Percentiles rank a stretch among this genome's conserved stretches.
Evolutionary conservation across 2,888 invertebrate species (phyloP).

Genomic region (Teleogryllus oceanicus): DNA sequence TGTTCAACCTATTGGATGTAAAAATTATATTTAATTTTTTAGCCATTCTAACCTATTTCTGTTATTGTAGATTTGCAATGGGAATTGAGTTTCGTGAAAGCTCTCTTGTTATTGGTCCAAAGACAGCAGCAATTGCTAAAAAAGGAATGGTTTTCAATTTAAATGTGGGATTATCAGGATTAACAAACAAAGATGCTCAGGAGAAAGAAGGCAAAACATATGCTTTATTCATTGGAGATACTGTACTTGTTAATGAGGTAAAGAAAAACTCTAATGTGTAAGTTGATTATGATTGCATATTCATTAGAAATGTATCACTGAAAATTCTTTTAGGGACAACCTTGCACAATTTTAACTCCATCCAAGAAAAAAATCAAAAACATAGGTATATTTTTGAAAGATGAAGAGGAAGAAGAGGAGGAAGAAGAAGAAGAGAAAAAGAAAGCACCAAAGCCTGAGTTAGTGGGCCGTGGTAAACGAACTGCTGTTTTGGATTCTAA

Average conservation of each 20-base stretch:
- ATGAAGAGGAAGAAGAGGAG: constrained; percentile 79
- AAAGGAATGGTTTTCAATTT: constrained; percentile 98
- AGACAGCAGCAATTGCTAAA: constrained; percentile 71
- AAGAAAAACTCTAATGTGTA: not conserved
- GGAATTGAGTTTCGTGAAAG: constrained; percentile 98
- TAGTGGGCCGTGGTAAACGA: constrained; percentile 76
- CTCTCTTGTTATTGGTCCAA: constrained; percentile 86
- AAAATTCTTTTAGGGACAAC: constrained; percentile 53
- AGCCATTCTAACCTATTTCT: no score
- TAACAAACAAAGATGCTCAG: constrained; percentile 75
- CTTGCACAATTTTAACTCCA: constrained; percentile 82
- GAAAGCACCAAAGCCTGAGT: constrained; percentile 54
- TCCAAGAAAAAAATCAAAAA: constrained; percentile 95
- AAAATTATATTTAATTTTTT: not conserved
- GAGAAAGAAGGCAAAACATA: constrained; percentile 87
- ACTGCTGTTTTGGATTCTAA: constrained; percentile 92
- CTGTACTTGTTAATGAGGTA: constrained; percentile 89
- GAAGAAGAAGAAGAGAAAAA: constrained; percentile 74
- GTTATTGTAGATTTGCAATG: constrained; percentile 74
- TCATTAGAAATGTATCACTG: constrained; percentile 18
- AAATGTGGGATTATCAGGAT: constrained; percentile 83
- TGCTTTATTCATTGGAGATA: constrained; percentile 94
- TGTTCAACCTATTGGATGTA: constrained; percentile 34
- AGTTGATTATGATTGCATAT: not conserved
- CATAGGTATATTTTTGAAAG: constrained; percentile 91